Base-by-base conservation (phyloP, 2,797 vertebrate genomes). In the Eidolon dupreanum region DNA sequence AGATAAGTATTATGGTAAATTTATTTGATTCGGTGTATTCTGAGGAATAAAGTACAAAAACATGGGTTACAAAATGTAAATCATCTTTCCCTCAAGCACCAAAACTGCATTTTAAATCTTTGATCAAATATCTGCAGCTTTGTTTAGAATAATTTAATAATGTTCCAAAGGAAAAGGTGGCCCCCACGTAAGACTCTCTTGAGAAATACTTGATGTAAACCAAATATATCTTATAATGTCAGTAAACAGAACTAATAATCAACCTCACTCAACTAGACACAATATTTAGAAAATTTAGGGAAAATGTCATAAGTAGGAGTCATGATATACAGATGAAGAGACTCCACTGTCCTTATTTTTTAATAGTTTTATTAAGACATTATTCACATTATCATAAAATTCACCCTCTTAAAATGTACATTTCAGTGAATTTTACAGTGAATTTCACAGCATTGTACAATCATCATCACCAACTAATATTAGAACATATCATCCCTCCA, bases 11-110 rank as follows among this genome's bases (percentile, higher is more conserved):
- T 28, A 78, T 7, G 19, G 22, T 38, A 77, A 86, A 55, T 77
- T 41, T 85, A 70, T 85, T 86, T 46, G 19, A 65, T 8, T 61
- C 5, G 3, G 26, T 51, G 5, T 38, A 85, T 71, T 82, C 65
- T 43, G 38, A 95, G 20, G 8, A 82, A 95, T 26, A 86, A 94
- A 68, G 38, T 46, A 82, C 33, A 87, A 81, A 77, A 70, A 70
- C 5, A 26, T 20, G 38, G 26, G 24, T 15, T 22, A 43, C 7
- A 43, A 88, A 38, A 75, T 84, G 8, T 33, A 63, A 79, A 46
- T n/a, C 16, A 31, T 19, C 4, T 8, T 17, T 49, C 13, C 1
- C 2, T 17, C 1, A 3, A 68, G 43, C 20, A 92, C 65, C 36
- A 66, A 90, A 90, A 31, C 8, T 57, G 10, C 7, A 82, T 31